These are phyloP conservation scores for Atrina japonica DNA, from an alignment of 2,888 invertebrate species.

Conservation along the genomic window DNA sequence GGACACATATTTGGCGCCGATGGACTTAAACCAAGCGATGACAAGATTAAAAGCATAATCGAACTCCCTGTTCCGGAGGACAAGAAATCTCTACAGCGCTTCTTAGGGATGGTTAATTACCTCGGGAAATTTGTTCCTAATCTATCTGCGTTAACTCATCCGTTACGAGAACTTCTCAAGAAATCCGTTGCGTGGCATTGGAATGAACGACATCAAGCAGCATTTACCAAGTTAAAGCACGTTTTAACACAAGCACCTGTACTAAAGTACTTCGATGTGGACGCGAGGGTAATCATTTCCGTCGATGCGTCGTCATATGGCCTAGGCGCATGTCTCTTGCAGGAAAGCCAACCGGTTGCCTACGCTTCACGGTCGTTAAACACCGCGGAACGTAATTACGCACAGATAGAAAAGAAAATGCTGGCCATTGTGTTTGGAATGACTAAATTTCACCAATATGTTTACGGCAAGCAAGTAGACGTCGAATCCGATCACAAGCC, in stretches of 20 bases:
- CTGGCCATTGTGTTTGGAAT: conserved; percentile 53
- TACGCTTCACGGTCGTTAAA: conserved; percentile 62
- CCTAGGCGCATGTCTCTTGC: conserved; percentile 57
- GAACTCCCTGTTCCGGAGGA: conserved; percentile 42
- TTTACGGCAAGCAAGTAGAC: too few relatives aligned
- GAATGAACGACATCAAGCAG: conserved; percentile 15
- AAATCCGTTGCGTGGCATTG: conserved; percentile 40
- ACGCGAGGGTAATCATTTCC: conserved; percentile 42
- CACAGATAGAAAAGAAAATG: conserved; percentile 57
- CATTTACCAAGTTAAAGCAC: neutral
- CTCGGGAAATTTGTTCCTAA: conserved; percentile 48
- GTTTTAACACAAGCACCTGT: conserved; percentile 29
- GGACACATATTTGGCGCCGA: conserved; percentile 49
- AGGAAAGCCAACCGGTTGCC: conserved; percentile 53
- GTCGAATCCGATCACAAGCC: conserved; percentile 63
- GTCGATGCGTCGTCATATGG: conserved; percentile 55
- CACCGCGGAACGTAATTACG: conserved; percentile 53
- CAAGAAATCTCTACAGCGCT: conserved; percentile 42
- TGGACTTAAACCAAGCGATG: conserved; percentile 44
- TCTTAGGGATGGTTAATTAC: conserved; percentile 56
- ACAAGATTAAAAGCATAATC: conserved; percentile 46
- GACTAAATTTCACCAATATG: too few relatives aligned
- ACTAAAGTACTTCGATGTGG: conserved; percentile 48
- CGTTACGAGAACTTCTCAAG: conserved; percentile 28
- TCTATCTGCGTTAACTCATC: conserved; percentile 40